Percentiles rank a stretch among this genome's conserved stretches.
phyloP scores from a whole-genome alignment of 2,797 vertebrate genomes.

The Muscicapa comitata region DNA sequence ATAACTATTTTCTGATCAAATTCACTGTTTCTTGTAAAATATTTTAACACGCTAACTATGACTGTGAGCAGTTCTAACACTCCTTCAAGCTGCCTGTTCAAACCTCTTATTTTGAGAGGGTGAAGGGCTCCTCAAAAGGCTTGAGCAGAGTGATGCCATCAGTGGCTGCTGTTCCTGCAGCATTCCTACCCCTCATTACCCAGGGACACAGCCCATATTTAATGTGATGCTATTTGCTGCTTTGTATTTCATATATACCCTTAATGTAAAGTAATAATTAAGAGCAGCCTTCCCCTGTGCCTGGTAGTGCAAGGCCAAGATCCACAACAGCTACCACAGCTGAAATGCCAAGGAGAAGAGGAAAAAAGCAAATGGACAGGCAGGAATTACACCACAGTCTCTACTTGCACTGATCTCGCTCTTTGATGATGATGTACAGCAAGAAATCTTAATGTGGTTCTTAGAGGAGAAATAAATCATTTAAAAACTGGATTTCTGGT shows the following conservation, averaged over 20 bases:
- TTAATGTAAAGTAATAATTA: constrained; percentile 60
- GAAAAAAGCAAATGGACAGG: constrained; percentile 33
- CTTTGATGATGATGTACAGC: neutral
- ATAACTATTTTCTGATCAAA: constrained; percentile 53
- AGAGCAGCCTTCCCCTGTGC: constrained; percentile 4
- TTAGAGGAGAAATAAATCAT: constrained; percentile 26
- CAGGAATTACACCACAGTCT: neutral
- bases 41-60: neutral
- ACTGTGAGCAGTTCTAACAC: neutral
- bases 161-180: neutral
- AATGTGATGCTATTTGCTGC: neutral
- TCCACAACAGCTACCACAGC: neutral
- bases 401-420: neutral
- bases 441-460: constrained; percentile 49
- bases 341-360: constrained; percentile 4
- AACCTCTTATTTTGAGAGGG: neutral
- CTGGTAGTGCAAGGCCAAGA: neutral
- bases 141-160: neutral
- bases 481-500: constrained; percentile 40
- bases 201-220: neutral
- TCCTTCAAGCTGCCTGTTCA: neutral
- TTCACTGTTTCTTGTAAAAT: constrained; percentile 33
- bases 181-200: neutral
- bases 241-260: neutral
- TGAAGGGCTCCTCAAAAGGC: neutral